Base-by-base conservation (phyloP, 2,888 invertebrate species). In the Caenorhabditis sp. region DNA sequence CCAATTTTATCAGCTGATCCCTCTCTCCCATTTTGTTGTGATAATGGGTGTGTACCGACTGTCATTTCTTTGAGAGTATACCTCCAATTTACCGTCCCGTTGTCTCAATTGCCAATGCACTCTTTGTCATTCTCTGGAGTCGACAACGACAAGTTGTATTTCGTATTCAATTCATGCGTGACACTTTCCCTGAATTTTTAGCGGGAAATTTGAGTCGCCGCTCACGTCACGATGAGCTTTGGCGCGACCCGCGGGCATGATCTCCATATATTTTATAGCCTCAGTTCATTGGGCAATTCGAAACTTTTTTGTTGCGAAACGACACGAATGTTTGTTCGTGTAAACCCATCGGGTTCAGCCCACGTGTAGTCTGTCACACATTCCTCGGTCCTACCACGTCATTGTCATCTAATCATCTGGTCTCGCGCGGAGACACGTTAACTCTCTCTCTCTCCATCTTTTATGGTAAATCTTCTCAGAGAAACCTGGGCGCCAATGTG, bases 161-260 rank as follows among this genome's bases (percentile, higher is more conserved):
- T 55, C 44, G 40, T 22, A 56, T 68, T 44, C 56, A 55, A 71
- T 71, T 71, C 71, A 71, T 71, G 71, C 62, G 71, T 71, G 37
- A 71, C 44, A 62, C 60, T 50, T 68, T 22, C 32, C 60, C 50
- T 62, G 62, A 37, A 71, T 71, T 62, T 71, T 71, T 50, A 61
- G 60, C 35, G 55, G 8, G 55, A 62, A 71, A 71, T 71, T 71
- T 40, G 71, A 71, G 53, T 53, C 62, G 15, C 35, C 61, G 13
- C 51, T 5, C 20, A 24, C 69, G 44, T 47, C 67, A 67, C 56
- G 44, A 56, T 53, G 50, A 51, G 26, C 60, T 60, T 35, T 50
- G 60, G 44, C 44, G 71, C 56, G n/a, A 32, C 32, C n/a, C 32
- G 9, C 32, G 32, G 40, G 6, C 51, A 26, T 24, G 26, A 26